Evolutionary conservation across 2,888 invertebrate species (phyloP).

Genomic region (Lysandra coridon): DNA sequence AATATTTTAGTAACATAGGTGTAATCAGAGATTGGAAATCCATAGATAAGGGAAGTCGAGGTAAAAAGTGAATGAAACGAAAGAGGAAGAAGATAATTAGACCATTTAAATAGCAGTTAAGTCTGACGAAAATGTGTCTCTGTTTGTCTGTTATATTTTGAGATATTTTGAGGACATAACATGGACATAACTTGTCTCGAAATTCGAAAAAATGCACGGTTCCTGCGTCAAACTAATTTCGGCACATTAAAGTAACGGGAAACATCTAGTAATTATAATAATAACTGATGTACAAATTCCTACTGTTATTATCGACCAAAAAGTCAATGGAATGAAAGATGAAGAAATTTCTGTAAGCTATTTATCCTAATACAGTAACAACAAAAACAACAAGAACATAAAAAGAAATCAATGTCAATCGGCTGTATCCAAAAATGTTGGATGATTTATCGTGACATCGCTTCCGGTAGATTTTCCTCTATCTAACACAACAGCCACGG

Average conservation of each 20-base stretch:
- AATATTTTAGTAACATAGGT: too few species aligned
- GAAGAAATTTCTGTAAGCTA: not conserved
- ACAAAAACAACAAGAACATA: slow-evolving; percentile 26
- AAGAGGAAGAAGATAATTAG: too few species aligned
- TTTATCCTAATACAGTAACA: slow-evolving; percentile 2
- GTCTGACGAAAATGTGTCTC: too few species aligned
- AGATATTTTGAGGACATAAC: too few species aligned
- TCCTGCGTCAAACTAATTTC: too few species aligned
- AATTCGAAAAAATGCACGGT: too few species aligned
- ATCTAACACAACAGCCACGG: slow-evolving; percentile 34
- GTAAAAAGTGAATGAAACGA: too few species aligned
- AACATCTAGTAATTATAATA: not conserved
- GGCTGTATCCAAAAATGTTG: slow-evolving; percentile 61
- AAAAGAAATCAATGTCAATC: slow-evolving; percentile 69
- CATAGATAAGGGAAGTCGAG: too few species aligned
- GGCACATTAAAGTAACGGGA: not conserved
- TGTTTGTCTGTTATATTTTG: too few species aligned
- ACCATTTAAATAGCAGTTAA: too few species aligned
- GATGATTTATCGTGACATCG: slow-evolving; percentile 67
- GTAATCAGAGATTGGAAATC: too few species aligned
- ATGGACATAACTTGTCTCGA: too few species aligned
- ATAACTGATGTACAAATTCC: not conserved
- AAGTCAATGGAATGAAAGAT: not conserved
- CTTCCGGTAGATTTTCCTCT: slow-evolving; percentile 40
- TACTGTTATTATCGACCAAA: not conserved